These are phyloP conservation scores for Lydus trimaculatus DNA, from an alignment of 2,888 invertebrate species.

Conservation along the genomic window DNA sequence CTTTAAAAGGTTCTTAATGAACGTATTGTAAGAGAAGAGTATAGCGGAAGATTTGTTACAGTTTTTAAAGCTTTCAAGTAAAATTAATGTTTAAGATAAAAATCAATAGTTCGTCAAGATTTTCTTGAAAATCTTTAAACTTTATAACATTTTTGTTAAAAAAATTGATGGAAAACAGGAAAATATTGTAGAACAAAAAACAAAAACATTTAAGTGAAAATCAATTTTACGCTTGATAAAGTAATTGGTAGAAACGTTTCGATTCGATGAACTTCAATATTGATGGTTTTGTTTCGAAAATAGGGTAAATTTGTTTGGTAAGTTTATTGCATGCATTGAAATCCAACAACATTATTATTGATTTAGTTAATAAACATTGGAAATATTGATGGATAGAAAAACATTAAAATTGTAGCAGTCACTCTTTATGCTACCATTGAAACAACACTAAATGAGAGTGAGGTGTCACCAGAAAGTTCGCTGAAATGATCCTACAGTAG, in stretches of 20 bases:
- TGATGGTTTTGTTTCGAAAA: not conserved
- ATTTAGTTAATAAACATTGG: no score
- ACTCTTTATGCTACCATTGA: no score
- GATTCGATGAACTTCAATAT: not conserved
- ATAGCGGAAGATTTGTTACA: no score
- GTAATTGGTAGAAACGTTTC: not conserved
- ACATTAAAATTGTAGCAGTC: no score
- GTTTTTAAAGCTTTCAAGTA: not conserved
- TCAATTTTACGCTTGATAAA: constrained; percentile 4
- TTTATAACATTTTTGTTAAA: not conserved
- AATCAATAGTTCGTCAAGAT: not conserved
- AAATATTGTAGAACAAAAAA: no score
- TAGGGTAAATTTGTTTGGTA: not conserved
- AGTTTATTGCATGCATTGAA: no score
- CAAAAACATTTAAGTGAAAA: not conserved
- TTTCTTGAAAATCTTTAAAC: not conserved
- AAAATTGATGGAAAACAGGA: not conserved
- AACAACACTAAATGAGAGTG: no score
- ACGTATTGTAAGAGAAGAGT: not conserved
- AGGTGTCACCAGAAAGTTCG: no score
- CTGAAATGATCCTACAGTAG: no score
- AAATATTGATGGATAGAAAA: no score
- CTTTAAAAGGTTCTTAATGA: not conserved
- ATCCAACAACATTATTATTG: no score
- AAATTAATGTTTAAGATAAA: not conserved